These are phyloP conservation scores for Setophaga kirtlandii DNA, from an alignment of 2,113 vertebrate species.

Conservation along the genomic window DNA sequence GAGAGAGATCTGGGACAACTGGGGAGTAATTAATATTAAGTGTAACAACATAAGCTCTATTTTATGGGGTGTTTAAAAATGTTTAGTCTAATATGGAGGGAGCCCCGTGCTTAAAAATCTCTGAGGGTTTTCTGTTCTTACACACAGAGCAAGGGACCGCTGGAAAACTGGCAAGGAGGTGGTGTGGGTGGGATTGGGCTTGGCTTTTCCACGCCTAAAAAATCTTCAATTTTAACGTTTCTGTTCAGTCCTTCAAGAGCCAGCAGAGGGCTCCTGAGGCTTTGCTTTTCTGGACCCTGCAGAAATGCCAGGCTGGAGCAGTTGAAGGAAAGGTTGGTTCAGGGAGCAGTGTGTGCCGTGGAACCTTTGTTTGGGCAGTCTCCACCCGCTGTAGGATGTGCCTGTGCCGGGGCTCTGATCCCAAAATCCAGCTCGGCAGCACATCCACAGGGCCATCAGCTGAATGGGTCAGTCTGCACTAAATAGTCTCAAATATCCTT, in stretches of 20 bases:
- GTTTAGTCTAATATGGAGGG: not conserved
- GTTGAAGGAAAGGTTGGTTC: not conserved
- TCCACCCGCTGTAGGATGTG: rapidly evolving
- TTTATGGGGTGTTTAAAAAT: not conserved
- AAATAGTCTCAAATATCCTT: rapidly evolving
- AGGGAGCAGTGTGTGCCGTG: not conserved
- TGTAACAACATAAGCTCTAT: not conserved
- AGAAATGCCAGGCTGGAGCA: rapidly evolving
- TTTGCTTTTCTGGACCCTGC: not conserved
- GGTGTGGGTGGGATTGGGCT: not conserved
- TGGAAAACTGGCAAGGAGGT: not conserved
- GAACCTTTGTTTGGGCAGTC: not conserved
- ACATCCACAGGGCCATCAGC: not conserved
- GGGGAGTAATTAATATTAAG: not conserved
- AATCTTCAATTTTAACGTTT: rapidly evolving
- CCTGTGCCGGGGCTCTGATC: not conserved
- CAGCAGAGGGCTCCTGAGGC: conserved; percentile 46
- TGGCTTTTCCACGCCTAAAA: not conserved
- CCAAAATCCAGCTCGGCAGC: not conserved
- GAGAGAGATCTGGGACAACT: not conserved
- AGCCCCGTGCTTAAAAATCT: not conserved
- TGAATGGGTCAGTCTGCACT: not conserved
- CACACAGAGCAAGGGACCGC: rapidly evolving
- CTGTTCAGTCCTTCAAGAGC: not conserved
- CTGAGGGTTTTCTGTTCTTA: not conserved